Base-by-base conservation (phyloP, 2,797 vertebrate genomes). In the Gallinago solitaria region DNA sequence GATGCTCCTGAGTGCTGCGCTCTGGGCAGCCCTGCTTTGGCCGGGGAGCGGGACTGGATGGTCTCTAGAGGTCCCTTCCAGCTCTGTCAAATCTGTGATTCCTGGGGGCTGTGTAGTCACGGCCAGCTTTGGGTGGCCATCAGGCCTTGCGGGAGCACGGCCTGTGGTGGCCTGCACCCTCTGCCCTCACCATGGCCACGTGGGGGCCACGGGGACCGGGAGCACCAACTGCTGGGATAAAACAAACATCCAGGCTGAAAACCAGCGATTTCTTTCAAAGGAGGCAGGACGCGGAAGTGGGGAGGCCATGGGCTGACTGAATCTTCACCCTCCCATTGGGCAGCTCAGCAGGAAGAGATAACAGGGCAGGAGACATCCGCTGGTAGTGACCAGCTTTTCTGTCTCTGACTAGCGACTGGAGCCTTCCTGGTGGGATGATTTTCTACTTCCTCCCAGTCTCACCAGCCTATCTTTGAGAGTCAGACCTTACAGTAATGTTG, bases 401-500 rank as follows among this genome's bases (percentile, higher is more conserved):
- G 81, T 57, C 71, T 48, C 61, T 50, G 25, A 5, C 77, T 37
- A 18, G 67, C 85, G 88, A 76, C 54, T 17, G 43, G 35, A 92
- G 56, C 54, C 67, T 91, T 94, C 67, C 88, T 90, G 91, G 75
- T 8, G 1, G 11, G 69, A 80, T 2, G 20, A 84, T 78, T 79
- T 90, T 74, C 81, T 25, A 39, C 81, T 92, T 95, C 93, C 83
- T 96, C 41, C 39, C 77, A 54, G 14, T 75, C 67, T 90, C 70
- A 83, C 65, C 63, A 77, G 56, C 64, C 83, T 89, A 33, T 87
- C 88, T 94, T 69, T 74, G 28, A 70, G 41, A 78, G 68, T 69
- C 50, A 92, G 83, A 90, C 83, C 90, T 92, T 91, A 90, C 43
- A 73, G 93, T 68, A 63, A 91, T 75, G 92, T 87, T 65, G 18